Percentiles rank a stretch among this genome's conserved stretches.
phyloP scores from a whole-genome alignment of 2,113 vertebrate genomes.

The Sebastes schlegelii region DNA sequence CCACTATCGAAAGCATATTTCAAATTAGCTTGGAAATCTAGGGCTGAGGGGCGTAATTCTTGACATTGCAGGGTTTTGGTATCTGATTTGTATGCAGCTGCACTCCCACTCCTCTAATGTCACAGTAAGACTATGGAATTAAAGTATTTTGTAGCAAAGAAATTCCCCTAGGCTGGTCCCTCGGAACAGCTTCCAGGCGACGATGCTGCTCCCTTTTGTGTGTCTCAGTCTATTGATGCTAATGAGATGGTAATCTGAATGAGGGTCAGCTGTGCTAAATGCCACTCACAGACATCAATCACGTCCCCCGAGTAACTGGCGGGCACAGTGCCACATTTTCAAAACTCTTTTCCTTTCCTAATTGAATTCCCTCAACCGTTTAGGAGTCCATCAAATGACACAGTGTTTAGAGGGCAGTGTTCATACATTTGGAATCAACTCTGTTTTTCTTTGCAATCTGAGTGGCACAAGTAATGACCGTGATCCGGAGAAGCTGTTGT shows the following conservation, averaged over 20 bases:
- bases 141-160: conserved; percentile 54
- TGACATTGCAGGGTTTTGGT: conserved; percentile 31
- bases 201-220: conserved; percentile 44
- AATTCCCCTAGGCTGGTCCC: conserved; percentile 55
- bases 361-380: conserved; percentile 70
- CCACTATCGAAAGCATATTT: conserved; percentile 19
- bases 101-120: conserved; percentile 39
- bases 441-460: conserved; percentile 54
- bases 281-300: conserved; percentile 79
- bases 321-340: conserved; percentile 61
- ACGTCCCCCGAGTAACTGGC: conserved; percentile 66
- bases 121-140: conserved; percentile 65
- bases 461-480: conserved; percentile 49
- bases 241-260: conserved; percentile 79
- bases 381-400: conserved; percentile 65
- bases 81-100: conserved; percentile 54
- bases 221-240: conserved; percentile 65
- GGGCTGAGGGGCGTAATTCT: conserved; percentile 30
- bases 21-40: conserved; percentile 30
- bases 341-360: conserved; percentile 69
- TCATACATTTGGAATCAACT: conserved; percentile 60
- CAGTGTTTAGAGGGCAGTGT: conserved; percentile 50
- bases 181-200: conserved; percentile 46
- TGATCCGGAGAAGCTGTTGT: conserved; percentile 54
- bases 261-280: conserved; percentile 77